A percentile compares a stretch with the other conserved stretches of the same genome.
Evolutionary conservation across 2,888 invertebrate species (phyloP).

Genomic region (Cheiracanthium punctorium): DNA sequence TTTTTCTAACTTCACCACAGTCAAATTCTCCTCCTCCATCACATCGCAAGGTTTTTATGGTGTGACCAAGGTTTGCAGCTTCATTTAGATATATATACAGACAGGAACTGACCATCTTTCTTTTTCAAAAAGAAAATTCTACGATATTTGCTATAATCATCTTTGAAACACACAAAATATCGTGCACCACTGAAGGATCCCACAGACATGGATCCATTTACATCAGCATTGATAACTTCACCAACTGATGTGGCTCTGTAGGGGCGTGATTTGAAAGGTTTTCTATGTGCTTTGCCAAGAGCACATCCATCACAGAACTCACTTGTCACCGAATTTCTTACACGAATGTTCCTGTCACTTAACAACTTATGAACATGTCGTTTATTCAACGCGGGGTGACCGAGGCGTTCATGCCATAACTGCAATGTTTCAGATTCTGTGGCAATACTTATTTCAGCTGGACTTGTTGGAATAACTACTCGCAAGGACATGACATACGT

Average conservation of each 20-base stretch:
- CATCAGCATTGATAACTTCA: not conserved
- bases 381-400: constrained; percentile 5
- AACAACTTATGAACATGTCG: not conserved
- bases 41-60: not conserved
- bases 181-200: not conserved
- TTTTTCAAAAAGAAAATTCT: constrained; percentile 15
- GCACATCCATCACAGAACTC: constrained; percentile 32
- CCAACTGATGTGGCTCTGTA: not conserved
- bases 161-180: constrained; percentile 17
- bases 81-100: constrained; percentile 11
- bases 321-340: not conserved
- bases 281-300: constrained; percentile 12
- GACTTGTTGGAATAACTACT: not conserved
- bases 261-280: not conserved
- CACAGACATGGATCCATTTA: constrained; percentile 1
- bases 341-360: not conserved
- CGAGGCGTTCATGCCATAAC: not conserved
- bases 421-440: not conserved
- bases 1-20: constrained; percentile 21
- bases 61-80: not conserved
- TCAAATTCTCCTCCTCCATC: constrained; percentile 25
- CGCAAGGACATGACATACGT: not conserved
- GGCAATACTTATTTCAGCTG: constrained; percentile 13
- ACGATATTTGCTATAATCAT: constrained; percentile 19
- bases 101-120: constrained; percentile 15